phyloP scores from a whole-genome alignment of 2,113 vertebrate species.

The Acanthochromis polyacanthus region DNA sequence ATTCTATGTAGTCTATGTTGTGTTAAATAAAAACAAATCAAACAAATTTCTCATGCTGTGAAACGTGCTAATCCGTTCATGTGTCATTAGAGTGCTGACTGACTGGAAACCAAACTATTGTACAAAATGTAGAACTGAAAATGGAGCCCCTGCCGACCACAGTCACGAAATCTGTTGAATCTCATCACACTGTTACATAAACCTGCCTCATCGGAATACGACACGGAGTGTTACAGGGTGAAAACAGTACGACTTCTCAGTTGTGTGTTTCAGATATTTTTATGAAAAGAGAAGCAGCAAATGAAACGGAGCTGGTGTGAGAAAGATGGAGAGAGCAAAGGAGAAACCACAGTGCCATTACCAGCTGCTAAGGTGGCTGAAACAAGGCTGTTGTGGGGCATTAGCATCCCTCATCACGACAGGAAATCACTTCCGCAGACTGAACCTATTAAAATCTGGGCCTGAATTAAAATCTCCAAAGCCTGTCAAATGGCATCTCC shows the following conservation, averaged over 20 bases:
- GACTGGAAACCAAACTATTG: neutral
- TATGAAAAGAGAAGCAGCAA: neutral
- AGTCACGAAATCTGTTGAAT: no score
- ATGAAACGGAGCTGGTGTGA: neutral
- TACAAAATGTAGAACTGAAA: slow-evolving; percentile 11
- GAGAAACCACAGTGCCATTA: slow-evolving; percentile 47
- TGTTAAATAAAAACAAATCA: neutral
- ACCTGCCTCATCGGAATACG: neutral
- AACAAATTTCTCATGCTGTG: no score
- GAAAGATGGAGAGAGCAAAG: slow-evolving; percentile 18
- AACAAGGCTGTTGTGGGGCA: slow-evolving; percentile 53
- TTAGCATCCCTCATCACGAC: slow-evolving; percentile 70
- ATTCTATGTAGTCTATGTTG: no score
- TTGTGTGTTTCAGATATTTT: no score
- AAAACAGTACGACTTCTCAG: neutral
- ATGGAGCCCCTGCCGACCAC: neutral
- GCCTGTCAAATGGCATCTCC: slow-evolving; percentile 58
- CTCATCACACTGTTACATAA: no score
- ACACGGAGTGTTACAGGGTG: no score
- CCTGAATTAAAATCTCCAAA: slow-evolving; percentile 71
- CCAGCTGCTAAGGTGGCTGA: slow-evolving; percentile 59
- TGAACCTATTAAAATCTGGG: slow-evolving; percentile 67
- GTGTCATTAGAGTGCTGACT: neutral
- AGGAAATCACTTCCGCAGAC: slow-evolving; percentile 67
- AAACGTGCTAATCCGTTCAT: neutral